Base-by-base conservation (phyloP, 2,113 vertebrate genomes). In the Otis tarda region DNA sequence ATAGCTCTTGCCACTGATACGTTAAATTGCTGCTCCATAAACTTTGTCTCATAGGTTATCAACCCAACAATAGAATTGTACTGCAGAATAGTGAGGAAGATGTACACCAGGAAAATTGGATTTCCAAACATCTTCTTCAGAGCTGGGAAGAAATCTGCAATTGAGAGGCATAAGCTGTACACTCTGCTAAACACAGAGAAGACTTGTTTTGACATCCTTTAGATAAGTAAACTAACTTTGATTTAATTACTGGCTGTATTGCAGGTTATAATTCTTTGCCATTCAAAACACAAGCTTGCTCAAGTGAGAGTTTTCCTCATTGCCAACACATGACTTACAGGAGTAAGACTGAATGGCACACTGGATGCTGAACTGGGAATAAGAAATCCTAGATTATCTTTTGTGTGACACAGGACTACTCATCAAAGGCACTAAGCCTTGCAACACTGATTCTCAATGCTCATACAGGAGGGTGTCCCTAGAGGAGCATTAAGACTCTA, bases 21-120 rank as follows among this genome's bases (percentile, higher is more conserved):
- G 55, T 98, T 99, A 93, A 99, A 99, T 90, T 99, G 99, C 64
- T 99, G 99, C 80, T 99, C 99, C 97, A 99, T 98, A 89, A 98
- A 99, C 94, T 99, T 99, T 57, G 98, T 97, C 95, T 98, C 98
- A 24, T 98, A 99, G 31, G 98, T 99, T 60, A 98, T 93, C 19
- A 98, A 63, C 31, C 99, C 99, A 25, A 98, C 97, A 17, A 98
- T 93, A 70, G 98, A 97, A 94, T 98, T 99, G 93, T 98, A 98
- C 74, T 98, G 98, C 55, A 99, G 96, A 90, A 98, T 87, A 59
- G 83, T 98, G 43, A 98, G 98, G 83, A 98, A 97, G 56, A 99
- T 97, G 67, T 98, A 97, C 79, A 99, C 94, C 86, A 98, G 95
- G 92, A 98, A 99, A 68, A 98, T 5, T 30, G 98, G 96, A 63